A percentile compares a stretch with the other conserved stretches of the same genome.
Evolutionary conservation across 1,140 invertebrate species (phyloP).

Genomic region (Drosophila nigrodunni): DNA sequence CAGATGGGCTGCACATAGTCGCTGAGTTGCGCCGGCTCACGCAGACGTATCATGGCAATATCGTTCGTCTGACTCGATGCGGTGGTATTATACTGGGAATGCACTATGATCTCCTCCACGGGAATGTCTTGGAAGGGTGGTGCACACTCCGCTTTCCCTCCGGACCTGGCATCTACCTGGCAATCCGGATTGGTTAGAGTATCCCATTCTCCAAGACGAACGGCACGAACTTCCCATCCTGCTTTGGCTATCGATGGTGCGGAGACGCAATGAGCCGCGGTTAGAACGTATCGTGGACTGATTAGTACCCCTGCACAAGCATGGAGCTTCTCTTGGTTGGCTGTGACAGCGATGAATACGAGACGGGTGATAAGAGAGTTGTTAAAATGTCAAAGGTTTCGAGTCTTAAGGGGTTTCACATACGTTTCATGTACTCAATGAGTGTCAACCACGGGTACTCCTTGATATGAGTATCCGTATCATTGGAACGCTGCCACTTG

Average conservation of each 20-base stretch:
- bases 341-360: conserved; percentile 25
- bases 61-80: conserved; percentile 85
- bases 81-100: conserved; percentile 87
- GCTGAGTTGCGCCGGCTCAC: conserved; percentile 85
- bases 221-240: conserved; percentile 84
- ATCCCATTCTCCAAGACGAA: conserved; percentile 84
- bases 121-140: conserved; percentile 86
- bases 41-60: conserved; percentile 90
- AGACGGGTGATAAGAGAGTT: conserved; percentile 7
- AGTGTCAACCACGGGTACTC: conserved; percentile 90
- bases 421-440: conserved; percentile 81
- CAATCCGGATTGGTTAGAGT: conserved; percentile 75
- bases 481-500: conserved; percentile 86
- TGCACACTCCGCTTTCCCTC: conserved; percentile 83
- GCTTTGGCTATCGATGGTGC: conserved; percentile 78
- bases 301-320: conserved; percentile 87
- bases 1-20: conserved; percentile 90
- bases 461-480: conserved; percentile 86
- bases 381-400: neutral
- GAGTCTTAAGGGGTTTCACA: conserved; percentile 13
- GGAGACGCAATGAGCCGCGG: conserved; percentile 86
- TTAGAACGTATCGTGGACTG: conserved; percentile 85
- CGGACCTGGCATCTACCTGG: conserved; percentile 27
- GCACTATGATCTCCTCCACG: conserved; percentile 87
- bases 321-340: conserved; percentile 69